A percentile compares a stretch with the other conserved stretches of the same genome.
Evolutionary conservation across 2,888 invertebrate genomes (phyloP).

Genomic region (Ptychoptera albimana): DNA sequence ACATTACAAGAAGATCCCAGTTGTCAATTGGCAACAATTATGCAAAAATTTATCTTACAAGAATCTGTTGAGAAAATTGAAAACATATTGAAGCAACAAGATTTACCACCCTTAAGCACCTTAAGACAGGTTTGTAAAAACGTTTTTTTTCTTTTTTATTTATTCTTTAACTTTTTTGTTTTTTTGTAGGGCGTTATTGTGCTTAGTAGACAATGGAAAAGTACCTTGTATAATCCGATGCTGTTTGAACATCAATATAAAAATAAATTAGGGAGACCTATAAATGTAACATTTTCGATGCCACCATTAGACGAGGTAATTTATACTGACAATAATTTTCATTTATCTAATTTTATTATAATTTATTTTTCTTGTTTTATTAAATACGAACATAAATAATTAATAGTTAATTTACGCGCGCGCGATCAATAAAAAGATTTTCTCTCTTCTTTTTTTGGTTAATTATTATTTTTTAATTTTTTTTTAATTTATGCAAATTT

Average conservation of each 20-base stretch:
- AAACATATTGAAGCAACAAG: constrained; percentile 63
- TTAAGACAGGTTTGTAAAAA: constrained; percentile 52
- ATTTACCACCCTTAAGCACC: constrained; percentile 75
- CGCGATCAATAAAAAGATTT: too few relatives aligned
- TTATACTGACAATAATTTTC: background rate
- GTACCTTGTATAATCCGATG: constrained; percentile 82
- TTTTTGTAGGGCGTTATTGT: constrained; percentile 74
- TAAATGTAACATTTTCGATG: constrained; percentile 79
- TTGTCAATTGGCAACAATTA: constrained; percentile 78
- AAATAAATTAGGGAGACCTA: constrained; percentile 61
- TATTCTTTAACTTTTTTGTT: constrained; percentile 8
- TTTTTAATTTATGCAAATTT: too few relatives aligned
- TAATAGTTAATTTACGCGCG: too few relatives aligned
- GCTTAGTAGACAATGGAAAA: constrained; percentile 92
- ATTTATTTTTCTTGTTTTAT: too few relatives aligned
- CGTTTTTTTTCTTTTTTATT: background rate
- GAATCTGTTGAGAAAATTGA: constrained; percentile 65
- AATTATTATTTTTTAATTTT: too few relatives aligned
- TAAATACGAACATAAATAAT: background rate
- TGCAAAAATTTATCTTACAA: constrained; percentile 68
- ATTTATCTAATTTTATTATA: too few relatives aligned
- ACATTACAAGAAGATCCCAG: constrained; percentile 92
- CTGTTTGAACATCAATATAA: constrained; percentile 80
- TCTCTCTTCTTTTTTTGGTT: too few relatives aligned
- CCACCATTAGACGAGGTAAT: constrained; percentile 66